A percentile compares a stretch with the other conserved stretches of the same genome.
Evolutionary conservation across 2,113 vertebrate species (phyloP).

Genomic region (Oenanthe oenanthe): DNA sequence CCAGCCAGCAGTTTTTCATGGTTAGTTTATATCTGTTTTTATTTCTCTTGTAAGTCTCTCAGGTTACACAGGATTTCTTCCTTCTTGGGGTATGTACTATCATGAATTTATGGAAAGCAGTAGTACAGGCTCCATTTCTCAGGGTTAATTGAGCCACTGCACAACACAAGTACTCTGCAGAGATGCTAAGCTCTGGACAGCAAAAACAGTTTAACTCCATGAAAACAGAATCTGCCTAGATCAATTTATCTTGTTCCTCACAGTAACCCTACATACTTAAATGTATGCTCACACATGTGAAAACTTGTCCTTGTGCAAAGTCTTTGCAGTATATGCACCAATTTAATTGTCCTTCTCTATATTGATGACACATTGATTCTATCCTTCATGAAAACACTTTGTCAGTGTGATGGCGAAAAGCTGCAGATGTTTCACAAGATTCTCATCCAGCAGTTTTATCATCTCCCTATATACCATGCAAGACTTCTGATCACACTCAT

Average conservation of each 20-base stretch:
- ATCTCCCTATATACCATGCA: background rate
- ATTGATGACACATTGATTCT: background rate
- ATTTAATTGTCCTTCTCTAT: background rate
- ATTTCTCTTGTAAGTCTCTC: background rate
- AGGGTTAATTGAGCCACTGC: background rate
- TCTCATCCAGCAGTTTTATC: background rate
- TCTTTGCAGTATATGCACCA: background rate
- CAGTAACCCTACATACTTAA: background rate
- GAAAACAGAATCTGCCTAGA: background rate
- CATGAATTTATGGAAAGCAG: background rate
- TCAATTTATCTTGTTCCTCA: background rate
- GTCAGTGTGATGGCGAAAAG: background rate
- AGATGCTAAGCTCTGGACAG: background rate
- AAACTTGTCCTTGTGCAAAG: background rate
- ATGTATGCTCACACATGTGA: fast-evolving
- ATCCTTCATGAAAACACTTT: background rate
- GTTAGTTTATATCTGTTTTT: background rate
- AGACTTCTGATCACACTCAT: background rate
- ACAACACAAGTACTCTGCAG: background rate
- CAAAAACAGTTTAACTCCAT: background rate
- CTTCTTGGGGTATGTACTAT: background rate
- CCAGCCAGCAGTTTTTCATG: background rate
- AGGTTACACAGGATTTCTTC: background rate
- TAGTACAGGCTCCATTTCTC: background rate
- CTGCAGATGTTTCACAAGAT: background rate